Percentiles rank a stretch among this genome's conserved stretches.
phyloP scores from a whole-genome alignment of 1,140 invertebrate genomes.

The Pararge aegeria region DNA sequence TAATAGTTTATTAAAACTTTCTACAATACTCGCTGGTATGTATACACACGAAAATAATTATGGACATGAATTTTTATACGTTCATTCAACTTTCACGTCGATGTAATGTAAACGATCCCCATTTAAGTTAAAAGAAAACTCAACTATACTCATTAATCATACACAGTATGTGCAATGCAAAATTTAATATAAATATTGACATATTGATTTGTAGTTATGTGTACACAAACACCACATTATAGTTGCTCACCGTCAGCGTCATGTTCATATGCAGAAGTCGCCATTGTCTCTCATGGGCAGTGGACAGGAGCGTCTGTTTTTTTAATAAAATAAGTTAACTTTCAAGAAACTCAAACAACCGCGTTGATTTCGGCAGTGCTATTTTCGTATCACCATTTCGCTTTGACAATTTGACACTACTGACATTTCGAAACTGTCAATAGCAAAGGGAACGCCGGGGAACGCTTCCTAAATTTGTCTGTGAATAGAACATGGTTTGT shows the following conservation, averaged over 20 bases:
- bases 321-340: constrained; percentile 22
- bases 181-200: constrained; percentile 25
- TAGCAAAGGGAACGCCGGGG: no score
- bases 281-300: constrained; percentile 49
- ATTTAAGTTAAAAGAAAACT: background rate
- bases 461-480: constrained; percentile 8
- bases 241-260: constrained; percentile 63
- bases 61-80: background rate
- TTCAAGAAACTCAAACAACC: constrained; percentile 18
- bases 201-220: constrained; percentile 18
- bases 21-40: constrained; percentile 9
- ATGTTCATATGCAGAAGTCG: constrained; percentile 63
- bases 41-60: constrained; percentile 17
- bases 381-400: constrained; percentile 26
- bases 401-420: constrained; percentile 10
- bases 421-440: constrained; percentile 14
- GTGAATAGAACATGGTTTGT: background rate
- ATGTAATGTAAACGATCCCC: background rate
- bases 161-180: background rate
- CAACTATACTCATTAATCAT: background rate
- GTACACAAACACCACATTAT: constrained; percentile 20
- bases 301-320: constrained; percentile 2
- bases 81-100: background rate
- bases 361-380: constrained; percentile 24
- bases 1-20: constrained; percentile 21